phyloP scores from a whole-genome alignment of 37 sponge, comb jelly and placozoan genomes.

The Beroe forskalii region DNA sequence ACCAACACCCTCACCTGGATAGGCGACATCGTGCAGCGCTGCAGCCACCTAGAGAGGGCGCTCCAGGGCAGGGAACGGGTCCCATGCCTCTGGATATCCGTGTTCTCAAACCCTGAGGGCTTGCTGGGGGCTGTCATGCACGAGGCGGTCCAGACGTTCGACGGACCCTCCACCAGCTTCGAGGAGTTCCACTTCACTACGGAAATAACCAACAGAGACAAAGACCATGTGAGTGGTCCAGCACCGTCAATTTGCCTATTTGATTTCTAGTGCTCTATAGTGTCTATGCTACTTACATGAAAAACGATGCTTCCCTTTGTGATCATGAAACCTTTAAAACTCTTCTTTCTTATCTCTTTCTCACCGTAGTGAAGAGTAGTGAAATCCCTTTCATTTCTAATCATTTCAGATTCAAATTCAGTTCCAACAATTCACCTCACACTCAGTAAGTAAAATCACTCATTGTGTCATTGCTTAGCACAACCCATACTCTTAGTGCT shows the following conservation, averaged over 20 bases:
- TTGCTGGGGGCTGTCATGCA: conserved; percentile 22
- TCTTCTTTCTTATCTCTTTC: neutral
- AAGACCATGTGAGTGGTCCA: conserved; percentile 3
- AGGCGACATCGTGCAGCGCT: conserved; percentile 21
- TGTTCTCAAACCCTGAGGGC: conserved; percentile 35
- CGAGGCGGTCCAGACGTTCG: conserved; percentile 39
- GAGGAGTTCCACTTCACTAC: conserved; percentile 46
- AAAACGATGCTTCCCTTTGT: no score
- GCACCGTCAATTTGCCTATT: neutral
- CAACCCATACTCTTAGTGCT: no score
- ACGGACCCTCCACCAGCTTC: neutral
- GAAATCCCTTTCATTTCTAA: neutral
- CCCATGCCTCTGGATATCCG: conserved; percentile 26
- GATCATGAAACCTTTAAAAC: neutral
- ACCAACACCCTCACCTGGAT: conserved; percentile 36
- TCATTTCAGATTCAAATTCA: conserved; percentile 44
- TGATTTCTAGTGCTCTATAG: no score
- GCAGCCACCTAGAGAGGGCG: conserved; percentile 22
- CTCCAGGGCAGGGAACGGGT: conserved; percentile 38
- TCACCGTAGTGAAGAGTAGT: no score
- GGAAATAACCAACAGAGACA: conserved; percentile 25
- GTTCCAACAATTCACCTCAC: conserved; percentile 34
- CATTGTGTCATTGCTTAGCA: no score
- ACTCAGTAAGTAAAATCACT: conserved; percentile 47
- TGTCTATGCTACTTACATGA: no score